Base-by-base conservation (phyloP, 2,113 vertebrate species). In the Corythoichthys intestinalis region DNA sequence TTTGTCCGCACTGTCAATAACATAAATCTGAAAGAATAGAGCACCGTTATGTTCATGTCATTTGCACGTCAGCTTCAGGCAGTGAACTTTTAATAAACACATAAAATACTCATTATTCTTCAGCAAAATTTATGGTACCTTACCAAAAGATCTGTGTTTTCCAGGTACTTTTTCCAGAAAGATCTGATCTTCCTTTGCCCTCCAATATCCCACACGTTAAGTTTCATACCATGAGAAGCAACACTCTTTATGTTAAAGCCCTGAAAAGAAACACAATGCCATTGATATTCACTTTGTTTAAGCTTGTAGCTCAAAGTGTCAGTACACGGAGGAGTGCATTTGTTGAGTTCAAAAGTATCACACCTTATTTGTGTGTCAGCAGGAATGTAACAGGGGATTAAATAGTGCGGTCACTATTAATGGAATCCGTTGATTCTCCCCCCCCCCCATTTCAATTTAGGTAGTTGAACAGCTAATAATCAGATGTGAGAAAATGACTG, bases 1-100 rank as follows among this genome's bases (percentile, higher is more conserved):
- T 88, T 94, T 94, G 82, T 96, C 94, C 1, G 94, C 93, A 0
- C 94, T 96, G 91, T 95, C 95, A 74, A 95, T 94, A 37, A 96
- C 93, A 69, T 95, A 96, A 82, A 95, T 96, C 94, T 96, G 83
- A 65, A 89, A 0, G 1, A 76, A 8, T 57, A 44, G 13, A 65
- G 3, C 48, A 0, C 39, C 6, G 59, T 8, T 35, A 34, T 13
- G 38, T 56, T 35, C 1, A n/a, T n/a, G n/a, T 37, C 44, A 4
- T 39, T 4, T 54, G 2, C 20, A 35, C 49, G n/a, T 44, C 11
- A 52, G 48, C 3, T 17, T 56, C 56, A 58, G n/a, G 47, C 41
- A 34, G 34, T 3, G 11, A 41, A 12, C 12, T 37, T 58, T 10
- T 14, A 14, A 57, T 57, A 3, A 2, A 28, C 4, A 56, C 35